Percentiles rank a stretch among this genome's conserved stretches.
Evolutionary conservation across 1,140 invertebrate species (phyloP).

Genomic region (Thrips palmi): DNA sequence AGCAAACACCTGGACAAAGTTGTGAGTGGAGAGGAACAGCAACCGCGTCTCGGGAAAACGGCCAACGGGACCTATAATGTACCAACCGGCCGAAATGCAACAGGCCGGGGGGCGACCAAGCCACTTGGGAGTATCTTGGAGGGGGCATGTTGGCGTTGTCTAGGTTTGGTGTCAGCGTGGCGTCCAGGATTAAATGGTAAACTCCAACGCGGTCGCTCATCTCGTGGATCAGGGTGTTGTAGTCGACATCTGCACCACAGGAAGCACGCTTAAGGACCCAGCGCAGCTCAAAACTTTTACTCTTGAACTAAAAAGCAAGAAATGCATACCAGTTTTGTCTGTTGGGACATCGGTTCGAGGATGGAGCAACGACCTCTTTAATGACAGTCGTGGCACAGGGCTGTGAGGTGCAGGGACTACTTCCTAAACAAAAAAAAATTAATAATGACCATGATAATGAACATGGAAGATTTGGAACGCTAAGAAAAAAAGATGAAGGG

Average conservation of each 20-base stretch:
- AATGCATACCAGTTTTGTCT: not conserved
- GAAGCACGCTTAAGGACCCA: not conserved
- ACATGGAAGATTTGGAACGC: no score
- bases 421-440: no score
- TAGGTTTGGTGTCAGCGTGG: conserved; percentile 1
- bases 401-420: no score
- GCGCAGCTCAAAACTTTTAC: conserved; percentile 1
- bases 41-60: not conserved
- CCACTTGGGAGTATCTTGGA: not conserved
- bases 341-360: not conserved
- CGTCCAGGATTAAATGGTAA: conserved; percentile 1
- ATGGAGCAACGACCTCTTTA: no score
- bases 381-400: no score
- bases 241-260: not conserved
- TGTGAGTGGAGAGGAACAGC: not conserved
- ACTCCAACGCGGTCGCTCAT: not conserved
- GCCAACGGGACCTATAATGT: not conserved
- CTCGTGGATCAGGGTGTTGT: not conserved
- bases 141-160: not conserved
- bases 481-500: no score
- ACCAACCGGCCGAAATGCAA: conserved; percentile 6
- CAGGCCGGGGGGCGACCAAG: conserved; percentile 8
- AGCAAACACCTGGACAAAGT: conserved; percentile 10
- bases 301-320: not conserved
- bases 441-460: no score